Conservation (phyloP, 2,888 invertebrate species). For the Andrena camellia region DNA sequence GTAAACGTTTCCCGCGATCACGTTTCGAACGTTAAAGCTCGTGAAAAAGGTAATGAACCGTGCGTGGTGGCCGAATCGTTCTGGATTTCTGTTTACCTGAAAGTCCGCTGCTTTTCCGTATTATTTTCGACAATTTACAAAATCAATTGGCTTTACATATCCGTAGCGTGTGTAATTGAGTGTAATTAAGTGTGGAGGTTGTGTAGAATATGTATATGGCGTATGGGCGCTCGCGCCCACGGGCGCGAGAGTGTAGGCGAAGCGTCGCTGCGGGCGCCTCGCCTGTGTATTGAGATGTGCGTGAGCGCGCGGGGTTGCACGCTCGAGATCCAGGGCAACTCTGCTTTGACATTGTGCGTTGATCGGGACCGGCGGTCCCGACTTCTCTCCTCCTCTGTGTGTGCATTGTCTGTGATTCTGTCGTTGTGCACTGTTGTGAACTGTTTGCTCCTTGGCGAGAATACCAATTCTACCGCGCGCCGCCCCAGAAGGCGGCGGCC, state of each 20-base stretch:
- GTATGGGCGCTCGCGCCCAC: conserved; percentile 47
- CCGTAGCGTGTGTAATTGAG: conserved; percentile 82
- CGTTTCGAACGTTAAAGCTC: conserved; percentile 23
- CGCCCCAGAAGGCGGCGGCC: conserved; percentile 51
- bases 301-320: conserved; percentile 82
- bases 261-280: neutral
- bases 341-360: conserved; percentile 64
- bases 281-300: conserved; percentile 67
- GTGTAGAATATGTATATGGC: conserved; percentile 57
- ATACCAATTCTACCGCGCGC: conserved; percentile 82
- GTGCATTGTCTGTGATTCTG: conserved; percentile 66
- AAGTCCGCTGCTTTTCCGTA: conserved; percentile 39
- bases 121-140: conserved; percentile 83
- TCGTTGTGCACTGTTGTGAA: conserved; percentile 64
- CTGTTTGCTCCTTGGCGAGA: conserved; percentile 73
- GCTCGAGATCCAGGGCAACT: conserved; percentile 82
- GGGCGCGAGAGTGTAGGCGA: conserved; percentile 19
- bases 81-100: conserved; percentile 36
- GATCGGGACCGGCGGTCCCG: conserved; percentile 35
- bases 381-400: conserved; percentile 29
- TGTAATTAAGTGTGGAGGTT: conserved; percentile 71
- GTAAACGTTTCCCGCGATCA: conserved; percentile 36
- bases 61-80: conserved; percentile 62
- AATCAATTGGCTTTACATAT: conserved; percentile 86
- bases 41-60: conserved; percentile 47